Base-by-base conservation (phyloP, 2,888 invertebrate species). In the Stegophylla sp. region DNA sequence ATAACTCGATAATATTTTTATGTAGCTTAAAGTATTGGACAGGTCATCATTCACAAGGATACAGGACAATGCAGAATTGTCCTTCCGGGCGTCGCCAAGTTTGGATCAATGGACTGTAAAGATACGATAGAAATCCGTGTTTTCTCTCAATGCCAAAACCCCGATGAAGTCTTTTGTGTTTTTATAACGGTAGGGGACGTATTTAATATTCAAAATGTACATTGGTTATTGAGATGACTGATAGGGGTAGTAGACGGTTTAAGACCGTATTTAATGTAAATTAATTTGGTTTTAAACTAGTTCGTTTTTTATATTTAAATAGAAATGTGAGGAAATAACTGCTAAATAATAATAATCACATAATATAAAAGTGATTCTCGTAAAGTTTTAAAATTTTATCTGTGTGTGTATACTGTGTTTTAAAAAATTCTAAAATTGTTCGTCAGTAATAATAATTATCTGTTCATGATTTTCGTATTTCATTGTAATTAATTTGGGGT, bases 141-240 rank as follows among this genome's bases (percentile, higher is more conserved):
- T 71, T 79, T 79, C 69, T 79, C 59, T 79, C 79, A 71, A 79
- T 71, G 79, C 79, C 79, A 79, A 79, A 69, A 69, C 79, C 61
- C 79, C 79, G 1, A 69, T 48, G 69, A 71, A 48, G 41, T 69
- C 79, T 71, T 71, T 79, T 79, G 79, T 79, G 61, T 61, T 79
- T 79, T 79, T 79, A 48, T 51, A 51, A 63, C 79, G 34, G 13
- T 17, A 59, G 56, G 69, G 79, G 71, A 26, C 26, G 26, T 53
- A 23, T 76, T 76, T 66, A 66, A 66, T 66, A 76, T 76, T 76
- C 64, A 26, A 76, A 74, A 34, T 64, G 64, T 64, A 41, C 64
- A 41, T 48, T 3, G 53, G 75, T 53, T 64, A 64, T 75, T 64
- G 75, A 75, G 53, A 76, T 41, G 51, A n/a, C 75, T 63, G 23